These are phyloP conservation scores for Acrocephalus arundinaceus DNA, from an alignment of 2,113 vertebrate species.

Conservation along the genomic window DNA sequence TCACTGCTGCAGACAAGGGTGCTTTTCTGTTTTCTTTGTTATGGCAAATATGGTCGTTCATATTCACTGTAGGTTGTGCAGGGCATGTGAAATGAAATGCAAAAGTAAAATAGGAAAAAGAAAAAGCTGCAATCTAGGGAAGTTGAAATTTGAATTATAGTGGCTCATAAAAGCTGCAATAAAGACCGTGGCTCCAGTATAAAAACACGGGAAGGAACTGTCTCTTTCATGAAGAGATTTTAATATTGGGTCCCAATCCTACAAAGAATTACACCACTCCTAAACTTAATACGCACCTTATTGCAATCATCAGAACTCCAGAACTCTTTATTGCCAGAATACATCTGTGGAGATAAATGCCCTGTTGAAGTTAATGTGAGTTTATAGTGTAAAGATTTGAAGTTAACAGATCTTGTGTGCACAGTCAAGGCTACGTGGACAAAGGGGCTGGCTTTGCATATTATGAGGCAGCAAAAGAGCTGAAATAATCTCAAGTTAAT, in stretches of 20 bases:
- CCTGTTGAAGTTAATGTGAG: neutral
- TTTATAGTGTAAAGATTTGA: neutral
- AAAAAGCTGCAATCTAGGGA: neutral
- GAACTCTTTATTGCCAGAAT: neutral
- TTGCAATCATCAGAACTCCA: neutral
- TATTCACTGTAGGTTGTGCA: neutral
- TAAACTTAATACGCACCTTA: neutral
- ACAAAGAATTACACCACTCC: constrained; percentile 9
- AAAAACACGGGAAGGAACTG: constrained; percentile 37
- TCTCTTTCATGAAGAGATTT: constrained; percentile 24
- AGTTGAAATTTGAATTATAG: constrained; percentile 32
- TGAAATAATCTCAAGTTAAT: neutral
- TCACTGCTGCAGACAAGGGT: neutral
- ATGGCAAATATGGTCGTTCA: neutral
- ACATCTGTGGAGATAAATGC: neutral
- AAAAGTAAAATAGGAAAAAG: neutral
- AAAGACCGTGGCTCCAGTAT: neutral
- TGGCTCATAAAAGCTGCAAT: constrained; percentile 33
- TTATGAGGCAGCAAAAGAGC: neutral
- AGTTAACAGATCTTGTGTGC: neutral
- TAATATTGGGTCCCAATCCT: constrained; percentile 1
- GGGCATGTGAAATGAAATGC: neutral
- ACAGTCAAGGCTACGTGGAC: neutral
- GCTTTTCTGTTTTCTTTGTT: neutral
- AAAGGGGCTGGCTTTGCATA: neutral